A percentile compares a stretch with the other conserved stretches of the same genome.
These are phyloP conservation scores for Hedya salicella DNA, from an alignment of 2,888 invertebrate species.

Conservation along the genomic window DNA sequence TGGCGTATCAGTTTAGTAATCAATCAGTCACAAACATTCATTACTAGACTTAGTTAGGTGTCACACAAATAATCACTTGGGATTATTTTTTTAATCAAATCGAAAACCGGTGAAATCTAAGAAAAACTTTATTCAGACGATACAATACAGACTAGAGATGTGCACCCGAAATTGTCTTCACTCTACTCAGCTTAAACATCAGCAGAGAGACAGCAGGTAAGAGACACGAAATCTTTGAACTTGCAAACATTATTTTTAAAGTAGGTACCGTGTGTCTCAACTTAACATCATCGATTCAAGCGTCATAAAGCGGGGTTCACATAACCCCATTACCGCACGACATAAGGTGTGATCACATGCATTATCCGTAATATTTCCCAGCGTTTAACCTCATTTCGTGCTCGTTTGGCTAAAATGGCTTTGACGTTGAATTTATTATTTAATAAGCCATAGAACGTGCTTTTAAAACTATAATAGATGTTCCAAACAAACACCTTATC, in stretches of 20 bases:
- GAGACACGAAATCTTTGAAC: no score
- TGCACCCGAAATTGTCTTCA: no score
- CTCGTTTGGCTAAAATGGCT: slow-evolving; percentile 43
- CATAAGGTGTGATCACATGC: slow-evolving; percentile 52
- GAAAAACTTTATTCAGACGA: no score
- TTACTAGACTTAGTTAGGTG: no score
- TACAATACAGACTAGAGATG: no score
- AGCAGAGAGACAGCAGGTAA: no score
- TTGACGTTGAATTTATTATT: slow-evolving; percentile 24
- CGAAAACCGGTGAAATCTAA: no score
- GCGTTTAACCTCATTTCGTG: slow-evolving; percentile 60
- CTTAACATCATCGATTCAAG: slow-evolving; percentile 25
- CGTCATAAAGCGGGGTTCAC: slow-evolving; percentile 41
- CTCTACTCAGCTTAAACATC: no score
- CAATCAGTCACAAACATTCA: no score
- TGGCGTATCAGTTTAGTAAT: no score
- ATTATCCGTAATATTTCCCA: slow-evolving; percentile 58
- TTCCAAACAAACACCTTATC: neutral
- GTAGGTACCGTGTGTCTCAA: neutral
- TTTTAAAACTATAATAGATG: slow-evolving; percentile 1
- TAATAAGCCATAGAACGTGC: slow-evolving; percentile 4
- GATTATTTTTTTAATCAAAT: no score
- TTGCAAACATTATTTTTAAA: neutral
- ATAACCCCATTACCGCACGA: slow-evolving; percentile 42
- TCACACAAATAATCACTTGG: no score